phyloP scores from a whole-genome alignment of 2,797 vertebrate species.

The Hoplostethus atlanticus region DNA sequence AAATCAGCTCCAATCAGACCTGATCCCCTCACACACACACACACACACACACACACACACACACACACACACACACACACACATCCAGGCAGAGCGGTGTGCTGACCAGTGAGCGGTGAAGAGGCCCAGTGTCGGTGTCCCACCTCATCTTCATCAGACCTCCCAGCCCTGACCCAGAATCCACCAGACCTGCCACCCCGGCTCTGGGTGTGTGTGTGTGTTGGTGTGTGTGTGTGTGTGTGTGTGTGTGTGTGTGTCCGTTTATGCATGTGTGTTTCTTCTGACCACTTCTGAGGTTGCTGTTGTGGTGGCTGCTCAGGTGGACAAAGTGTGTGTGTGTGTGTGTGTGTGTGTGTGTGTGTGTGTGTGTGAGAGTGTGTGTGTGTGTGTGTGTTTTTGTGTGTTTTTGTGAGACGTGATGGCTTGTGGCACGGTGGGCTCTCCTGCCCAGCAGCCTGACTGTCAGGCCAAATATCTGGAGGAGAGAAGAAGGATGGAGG shows the following conservation, averaged over 20 bases:
- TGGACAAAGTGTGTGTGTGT: conserved; percentile 54
- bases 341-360: conserved; percentile 14
- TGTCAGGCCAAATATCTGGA: conserved; percentile 67
- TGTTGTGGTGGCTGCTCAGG: conserved; percentile 59
- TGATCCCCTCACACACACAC: conserved; percentile 58
- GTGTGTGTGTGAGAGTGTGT: conserved; percentile 5
- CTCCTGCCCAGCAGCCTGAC: conserved; percentile 56
- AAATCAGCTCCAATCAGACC: conserved; percentile 72
- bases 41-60: conserved; percentile 19
- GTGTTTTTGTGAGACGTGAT: conserved; percentile 54
- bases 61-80: conserved; percentile 24
- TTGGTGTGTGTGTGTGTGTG: conserved; percentile 4
- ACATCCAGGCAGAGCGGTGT: conserved; percentile 28
- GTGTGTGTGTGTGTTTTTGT: too few relatives aligned
- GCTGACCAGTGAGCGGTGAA: conserved; percentile 72
- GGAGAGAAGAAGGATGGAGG: conserved; percentile 21
- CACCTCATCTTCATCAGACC: conserved; percentile 73
- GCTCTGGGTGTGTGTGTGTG: conserved; percentile 30
- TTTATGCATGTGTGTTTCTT: conserved; percentile 21
- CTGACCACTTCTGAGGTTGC: conserved; percentile 59
- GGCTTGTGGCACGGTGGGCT: conserved; percentile 68
- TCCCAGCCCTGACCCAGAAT: conserved; percentile 73
- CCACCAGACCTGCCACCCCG: conserved; percentile 64
- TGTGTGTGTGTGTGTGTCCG: conserved; percentile 13
- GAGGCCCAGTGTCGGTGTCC: conserved; percentile 69